These are phyloP conservation scores for Bruchidius siliquastri DNA, from an alignment of 2,888 invertebrate species.

Conservation along the genomic window DNA sequence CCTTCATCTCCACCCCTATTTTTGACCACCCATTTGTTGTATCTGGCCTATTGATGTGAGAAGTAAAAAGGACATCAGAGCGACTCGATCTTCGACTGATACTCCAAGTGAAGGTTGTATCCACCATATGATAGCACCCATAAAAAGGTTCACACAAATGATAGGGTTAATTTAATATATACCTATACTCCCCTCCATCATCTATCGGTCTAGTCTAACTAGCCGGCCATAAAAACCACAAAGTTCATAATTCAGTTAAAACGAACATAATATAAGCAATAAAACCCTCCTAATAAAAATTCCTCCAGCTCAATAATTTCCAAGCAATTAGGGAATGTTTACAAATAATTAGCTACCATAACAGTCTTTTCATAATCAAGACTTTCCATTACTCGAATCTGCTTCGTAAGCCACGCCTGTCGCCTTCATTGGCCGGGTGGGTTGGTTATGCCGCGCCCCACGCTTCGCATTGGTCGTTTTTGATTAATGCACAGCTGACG, in stretches of 20 bases:
- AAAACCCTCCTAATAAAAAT: background rate
- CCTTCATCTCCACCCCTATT: too few relatives aligned
- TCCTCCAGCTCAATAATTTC: slow-evolving; percentile 28
- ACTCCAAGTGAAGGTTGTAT: background rate
- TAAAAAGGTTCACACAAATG: background rate
- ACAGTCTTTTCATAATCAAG: slow-evolving; percentile 43
- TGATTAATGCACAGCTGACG: slow-evolving; percentile 22
- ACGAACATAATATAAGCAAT: background rate
- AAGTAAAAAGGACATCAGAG: too few relatives aligned
- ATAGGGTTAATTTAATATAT: background rate
- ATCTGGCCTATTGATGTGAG: too few relatives aligned
- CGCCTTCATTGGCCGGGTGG: background rate
- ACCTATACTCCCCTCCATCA: background rate
- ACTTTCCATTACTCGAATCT: slow-evolving; percentile 6
- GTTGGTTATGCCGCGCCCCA: background rate
- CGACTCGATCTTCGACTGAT: too few relatives aligned
- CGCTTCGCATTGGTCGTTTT: background rate
- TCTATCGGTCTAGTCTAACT: background rate
- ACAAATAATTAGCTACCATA: slow-evolving; percentile 48
- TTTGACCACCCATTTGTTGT: too few relatives aligned
- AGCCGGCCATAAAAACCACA: background rate
- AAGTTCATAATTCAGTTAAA: background rate
- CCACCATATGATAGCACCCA: background rate
- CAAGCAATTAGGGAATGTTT: slow-evolving; percentile 38
- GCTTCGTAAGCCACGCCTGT: background rate